These are phyloP conservation scores for Callipepla californica DNA, from an alignment of 2,113 vertebrate genomes.

Conservation along the genomic window DNA sequence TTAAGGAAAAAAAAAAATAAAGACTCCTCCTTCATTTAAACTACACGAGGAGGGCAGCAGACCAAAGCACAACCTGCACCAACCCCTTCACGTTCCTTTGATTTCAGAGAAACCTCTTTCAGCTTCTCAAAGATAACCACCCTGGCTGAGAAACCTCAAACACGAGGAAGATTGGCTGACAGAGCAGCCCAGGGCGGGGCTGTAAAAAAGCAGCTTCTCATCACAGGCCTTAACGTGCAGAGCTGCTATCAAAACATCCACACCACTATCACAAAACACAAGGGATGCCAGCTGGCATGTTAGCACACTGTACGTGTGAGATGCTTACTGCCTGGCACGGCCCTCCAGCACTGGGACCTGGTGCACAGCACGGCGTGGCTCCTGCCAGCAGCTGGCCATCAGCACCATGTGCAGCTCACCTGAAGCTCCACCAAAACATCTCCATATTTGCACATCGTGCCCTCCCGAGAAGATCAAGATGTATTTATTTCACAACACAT, in stretches of 20 bases:
- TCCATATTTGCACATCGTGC: background rate
- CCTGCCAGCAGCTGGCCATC: rapidly evolving
- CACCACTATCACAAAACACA: background rate
- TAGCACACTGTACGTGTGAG: background rate
- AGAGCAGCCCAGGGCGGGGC: background rate
- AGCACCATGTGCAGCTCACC: background rate
- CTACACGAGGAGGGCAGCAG: background rate
- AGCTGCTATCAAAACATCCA: conserved; percentile 9
- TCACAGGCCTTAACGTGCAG: background rate
- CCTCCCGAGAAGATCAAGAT: background rate
- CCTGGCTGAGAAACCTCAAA: background rate
- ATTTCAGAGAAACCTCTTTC: background rate
- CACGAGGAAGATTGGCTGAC: background rate
- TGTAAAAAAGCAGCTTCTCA: background rate
- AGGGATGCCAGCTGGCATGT: background rate
- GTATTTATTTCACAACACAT: background rate
- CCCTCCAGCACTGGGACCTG: background rate
- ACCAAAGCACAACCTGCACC: background rate
- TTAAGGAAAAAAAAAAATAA: background rate
- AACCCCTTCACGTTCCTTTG: background rate
- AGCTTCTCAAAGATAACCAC: background rate
- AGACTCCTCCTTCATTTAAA: background rate
- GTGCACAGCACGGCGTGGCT: background rate
- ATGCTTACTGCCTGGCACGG: background rate
- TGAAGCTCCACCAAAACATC: background rate